phyloP scores from a whole-genome alignment of 2,888 invertebrate genomes.

The Lomographa bimaculata region DNA sequence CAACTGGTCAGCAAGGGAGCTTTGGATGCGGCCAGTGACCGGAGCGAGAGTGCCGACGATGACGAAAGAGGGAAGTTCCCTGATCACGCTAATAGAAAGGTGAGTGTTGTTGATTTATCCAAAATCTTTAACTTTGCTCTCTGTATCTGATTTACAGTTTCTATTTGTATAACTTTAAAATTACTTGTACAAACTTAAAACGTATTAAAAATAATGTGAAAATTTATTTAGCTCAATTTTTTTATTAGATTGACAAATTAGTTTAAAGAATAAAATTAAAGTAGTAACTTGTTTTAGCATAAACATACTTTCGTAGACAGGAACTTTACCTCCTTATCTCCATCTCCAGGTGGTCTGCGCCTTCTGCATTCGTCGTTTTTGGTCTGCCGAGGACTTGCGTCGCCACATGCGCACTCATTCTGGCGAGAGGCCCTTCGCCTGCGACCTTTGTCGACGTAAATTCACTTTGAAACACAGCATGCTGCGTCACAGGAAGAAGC shows the following conservation, averaged over 20 bases:
- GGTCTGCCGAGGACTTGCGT: slow-evolving; percentile 96
- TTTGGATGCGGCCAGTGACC: slow-evolving; percentile 79
- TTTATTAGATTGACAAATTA: too few relatives aligned
- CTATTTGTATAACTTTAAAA: too few relatives aligned
- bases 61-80: slow-evolving; percentile 91
- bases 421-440: slow-evolving; percentile 95
- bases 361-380: slow-evolving; percentile 96
- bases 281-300: too few relatives aligned
- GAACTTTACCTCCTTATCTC: background rate
- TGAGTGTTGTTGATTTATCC: slow-evolving; percentile 47
- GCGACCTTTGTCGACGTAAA: slow-evolving; percentile 93
- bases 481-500: slow-evolving; percentile 96
- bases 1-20: slow-evolving; percentile 93
- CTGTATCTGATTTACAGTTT: too few relatives aligned
- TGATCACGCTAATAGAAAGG: slow-evolving; percentile 94
- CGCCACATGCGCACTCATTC: slow-evolving; percentile 97
- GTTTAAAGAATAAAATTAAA: too few relatives aligned
- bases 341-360: slow-evolving; percentile 90
- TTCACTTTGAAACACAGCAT: slow-evolving; percentile 98
- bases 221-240: too few relatives aligned
- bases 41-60: slow-evolving; percentile 86
- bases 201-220: too few relatives aligned
- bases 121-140: too few relatives aligned
- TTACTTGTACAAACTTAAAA: too few relatives aligned
- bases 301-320: too few relatives aligned